Evolutionary conservation across 2,888 invertebrate species (phyloP), one percentile per base, ranked within the genome.

Genomic region (Congeria kusceri): DNA sequence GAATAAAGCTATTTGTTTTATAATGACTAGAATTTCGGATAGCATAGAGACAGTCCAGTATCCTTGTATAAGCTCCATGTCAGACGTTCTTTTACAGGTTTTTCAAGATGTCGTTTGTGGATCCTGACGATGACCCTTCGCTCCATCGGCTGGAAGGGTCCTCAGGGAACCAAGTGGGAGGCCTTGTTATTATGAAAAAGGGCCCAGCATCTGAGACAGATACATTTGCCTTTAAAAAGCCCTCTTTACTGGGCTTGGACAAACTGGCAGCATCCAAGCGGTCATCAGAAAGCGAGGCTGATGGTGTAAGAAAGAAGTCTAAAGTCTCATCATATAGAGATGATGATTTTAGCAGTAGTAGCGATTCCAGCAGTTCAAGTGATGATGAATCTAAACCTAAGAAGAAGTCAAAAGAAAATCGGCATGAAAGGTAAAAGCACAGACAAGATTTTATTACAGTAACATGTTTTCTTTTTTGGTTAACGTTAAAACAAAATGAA

Each of bases 231-330:
- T 91, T 91, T 69, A 90, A 88, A 69, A 89, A 87, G 77, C 90
- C 91, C 66, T 94, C 94, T 3, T 73, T 93, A 15, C 86, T 94
- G 11, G 94, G 94, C 0, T 84, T 94, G 39, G 94, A 94, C 74
- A 90, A 86, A 79, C 85, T 94, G 15, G 94, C 94, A 11, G 90
- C 88, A 13, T 94, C 94, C 81, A 85, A 93, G 11, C 89, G 88
- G 79, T 66, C 77, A 1, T 70, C 72, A 27, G 83, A 85, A 46
- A 68, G 77, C 20, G 83, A 80, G 44, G 75, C 77, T 23, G 81
- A 80, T 23, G 77, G 18, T 13, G 84, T 82, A 25, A 86, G 84
- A 23, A 92, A 91, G 77, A 86, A 89, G 66, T 92, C 92, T 2
- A 91, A 85, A 78, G 88, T 91, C 5, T 77, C 81, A 1, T 91